Evolutionary conservation across 2,888 invertebrate genomes (phyloP).

Genomic region (Danaus chrysippus): DNA sequence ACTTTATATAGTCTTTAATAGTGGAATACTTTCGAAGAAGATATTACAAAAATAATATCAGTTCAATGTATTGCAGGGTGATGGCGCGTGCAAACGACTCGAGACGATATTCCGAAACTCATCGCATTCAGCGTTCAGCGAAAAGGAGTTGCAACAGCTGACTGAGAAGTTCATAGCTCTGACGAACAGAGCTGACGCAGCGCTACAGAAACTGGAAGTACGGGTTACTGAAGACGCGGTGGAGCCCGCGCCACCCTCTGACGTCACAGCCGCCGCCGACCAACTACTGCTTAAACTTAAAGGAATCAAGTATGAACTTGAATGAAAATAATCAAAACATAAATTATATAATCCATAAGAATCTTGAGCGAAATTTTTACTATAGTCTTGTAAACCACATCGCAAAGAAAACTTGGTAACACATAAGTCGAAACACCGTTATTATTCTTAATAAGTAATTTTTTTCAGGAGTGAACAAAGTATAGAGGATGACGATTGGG

Average conservation of each 20-base stretch:
- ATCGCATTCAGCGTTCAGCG: constrained; percentile 58
- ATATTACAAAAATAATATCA: constrained; percentile 4
- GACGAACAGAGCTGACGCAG: constrained; percentile 68
- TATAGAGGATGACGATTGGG: constrained; percentile 56
- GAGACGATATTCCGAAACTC: constrained; percentile 63
- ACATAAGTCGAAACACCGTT: too few species aligned
- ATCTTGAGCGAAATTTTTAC: background rate
- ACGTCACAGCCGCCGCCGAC: constrained; percentile 61
- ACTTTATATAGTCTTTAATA: background rate
- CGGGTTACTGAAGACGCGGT: constrained; percentile 51
- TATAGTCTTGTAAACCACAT: background rate
- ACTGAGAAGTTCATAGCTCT: constrained; percentile 71
- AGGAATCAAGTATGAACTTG: constrained; percentile 52
- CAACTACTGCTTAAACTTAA: constrained; percentile 56
- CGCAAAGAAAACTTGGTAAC: too few species aligned
- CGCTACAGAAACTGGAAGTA: constrained; percentile 63
- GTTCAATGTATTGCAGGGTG: constrained; percentile 46
- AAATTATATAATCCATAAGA: background rate
- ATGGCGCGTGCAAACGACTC: constrained; percentile 59
- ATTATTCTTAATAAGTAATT: background rate
- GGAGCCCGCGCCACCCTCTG: constrained; percentile 47
- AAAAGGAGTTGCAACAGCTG: constrained; percentile 62
- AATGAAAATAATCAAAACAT: background rate
- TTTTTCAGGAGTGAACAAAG: constrained; percentile 50
- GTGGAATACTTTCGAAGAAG: background rate